These are phyloP conservation scores for Lepidurus packardi DNA, from an alignment of 1,140 invertebrate species.

Conservation along the genomic window DNA sequence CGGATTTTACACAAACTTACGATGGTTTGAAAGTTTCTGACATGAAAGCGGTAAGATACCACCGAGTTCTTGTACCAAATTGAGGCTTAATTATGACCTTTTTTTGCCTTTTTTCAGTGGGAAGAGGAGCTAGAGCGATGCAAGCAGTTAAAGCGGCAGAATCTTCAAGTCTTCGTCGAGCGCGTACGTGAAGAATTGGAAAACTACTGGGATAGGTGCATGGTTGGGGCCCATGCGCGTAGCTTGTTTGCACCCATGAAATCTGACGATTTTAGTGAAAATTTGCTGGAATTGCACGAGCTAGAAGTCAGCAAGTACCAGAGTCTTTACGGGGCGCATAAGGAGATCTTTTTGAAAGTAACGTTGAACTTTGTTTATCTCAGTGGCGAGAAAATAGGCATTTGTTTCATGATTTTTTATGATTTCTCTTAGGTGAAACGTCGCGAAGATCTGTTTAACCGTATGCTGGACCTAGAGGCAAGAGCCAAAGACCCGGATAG, in stretches of 20 bases:
- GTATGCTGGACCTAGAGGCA: conserved; percentile 62
- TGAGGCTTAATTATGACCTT: conserved; percentile 5
- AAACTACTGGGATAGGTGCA: conserved; percentile 65
- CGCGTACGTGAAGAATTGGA: conserved; percentile 60
- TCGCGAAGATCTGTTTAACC: conserved; percentile 57
- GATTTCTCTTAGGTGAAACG: conserved; percentile 56
- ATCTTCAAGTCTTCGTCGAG: conserved; percentile 62
- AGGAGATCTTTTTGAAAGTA: conserved; percentile 47
- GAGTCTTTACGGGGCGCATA: conserved; percentile 59
- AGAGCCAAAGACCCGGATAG: conserved; percentile 68
- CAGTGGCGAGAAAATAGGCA: conserved; percentile 29
- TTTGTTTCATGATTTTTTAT: conserved; percentile 39
- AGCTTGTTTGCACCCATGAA: conserved; percentile 56
- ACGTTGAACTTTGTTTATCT: conserved; percentile 28
- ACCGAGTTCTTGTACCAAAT: conserved; percentile 43
- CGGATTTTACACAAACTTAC: background rate
- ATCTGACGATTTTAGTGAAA: conserved; percentile 63
- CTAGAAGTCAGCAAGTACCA: conserved; percentile 61
- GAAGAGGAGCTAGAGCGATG: conserved; percentile 56
- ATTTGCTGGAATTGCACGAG: conserved; percentile 65
- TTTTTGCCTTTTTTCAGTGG: conserved; percentile 41
- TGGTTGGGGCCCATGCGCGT: conserved; percentile 55
- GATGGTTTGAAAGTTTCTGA: background rate
- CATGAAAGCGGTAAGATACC: no score
- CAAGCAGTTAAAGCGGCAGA: conserved; percentile 56